These are phyloP conservation scores for Eupithecia subumbrata DNA, from an alignment of 2,888 invertebrate species.

Conservation along the genomic window DNA sequence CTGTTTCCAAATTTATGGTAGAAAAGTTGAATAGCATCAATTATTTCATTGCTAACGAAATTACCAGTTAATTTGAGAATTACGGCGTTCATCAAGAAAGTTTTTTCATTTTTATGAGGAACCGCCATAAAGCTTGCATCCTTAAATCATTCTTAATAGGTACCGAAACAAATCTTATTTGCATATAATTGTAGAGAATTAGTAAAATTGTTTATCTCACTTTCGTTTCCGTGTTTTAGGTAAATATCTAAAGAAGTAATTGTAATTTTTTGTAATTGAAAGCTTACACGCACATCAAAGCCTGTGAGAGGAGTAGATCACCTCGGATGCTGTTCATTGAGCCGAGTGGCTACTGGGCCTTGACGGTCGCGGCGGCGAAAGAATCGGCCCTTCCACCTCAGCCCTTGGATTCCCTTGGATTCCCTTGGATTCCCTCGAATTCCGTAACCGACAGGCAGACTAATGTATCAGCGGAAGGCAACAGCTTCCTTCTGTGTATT, in stretches of 20 bases:
- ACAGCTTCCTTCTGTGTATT: background rate
- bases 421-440: too few species aligned
- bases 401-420: background rate
- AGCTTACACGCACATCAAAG: background rate
- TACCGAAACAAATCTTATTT: conserved; percentile 7
- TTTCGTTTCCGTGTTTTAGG: background rate
- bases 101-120: conserved; percentile 19
- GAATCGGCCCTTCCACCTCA: background rate
- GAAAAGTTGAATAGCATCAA: conserved; percentile 41
- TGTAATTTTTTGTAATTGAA: background rate
- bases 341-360: background rate
- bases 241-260: background rate
- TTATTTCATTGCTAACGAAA: conserved; percentile 36
- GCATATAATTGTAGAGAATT: conserved; percentile 9
- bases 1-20: conserved; percentile 57
- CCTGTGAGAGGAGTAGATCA: background rate
- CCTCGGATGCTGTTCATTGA: conserved; percentile 1
- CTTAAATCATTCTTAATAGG: conserved; percentile 5
- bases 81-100: conserved; percentile 18
- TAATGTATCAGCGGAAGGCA: background rate
- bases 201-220: background rate
- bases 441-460: too few species aligned
- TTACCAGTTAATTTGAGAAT: conserved; percentile 31
- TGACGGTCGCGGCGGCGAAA: background rate
- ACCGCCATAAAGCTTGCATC: background rate